A percentile compares a stretch with the other conserved stretches of the same genome.
Evolutionary conservation across 1,140 invertebrate species (phyloP).

Genomic region (Diuraphis noxia): DNA sequence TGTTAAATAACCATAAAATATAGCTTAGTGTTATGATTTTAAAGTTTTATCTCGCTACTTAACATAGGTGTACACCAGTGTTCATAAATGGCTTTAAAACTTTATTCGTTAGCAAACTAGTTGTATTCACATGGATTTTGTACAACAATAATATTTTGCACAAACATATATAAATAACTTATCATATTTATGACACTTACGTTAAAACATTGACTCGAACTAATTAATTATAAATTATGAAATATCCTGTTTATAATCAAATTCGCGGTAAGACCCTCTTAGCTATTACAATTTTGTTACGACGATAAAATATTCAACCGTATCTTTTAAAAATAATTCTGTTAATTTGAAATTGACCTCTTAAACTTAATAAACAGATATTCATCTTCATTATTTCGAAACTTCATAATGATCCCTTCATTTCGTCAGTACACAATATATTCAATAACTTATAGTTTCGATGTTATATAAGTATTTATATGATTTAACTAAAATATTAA

Average conservation of each 20-base stretch:
- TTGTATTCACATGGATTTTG: background rate
- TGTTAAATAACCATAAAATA: conserved; percentile 11
- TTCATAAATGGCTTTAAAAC: conserved; percentile 16
- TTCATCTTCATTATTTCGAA: background rate
- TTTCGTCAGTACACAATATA: background rate
- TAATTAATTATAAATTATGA: background rate
- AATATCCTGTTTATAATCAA: background rate
- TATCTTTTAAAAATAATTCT: background rate
- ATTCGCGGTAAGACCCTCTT: background rate
- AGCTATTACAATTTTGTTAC: background rate
- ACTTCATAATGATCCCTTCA: background rate
- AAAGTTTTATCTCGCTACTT: background rate
- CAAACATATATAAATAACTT: conserved; percentile 16
- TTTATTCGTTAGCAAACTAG: background rate
- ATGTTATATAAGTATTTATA: background rate
- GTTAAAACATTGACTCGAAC: background rate
- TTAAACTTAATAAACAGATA: background rate
- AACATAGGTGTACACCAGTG: background rate
- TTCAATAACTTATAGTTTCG: background rate
- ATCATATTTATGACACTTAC: background rate
- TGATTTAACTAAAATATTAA: background rate
- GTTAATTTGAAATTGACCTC: background rate
- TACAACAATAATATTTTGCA: background rate
- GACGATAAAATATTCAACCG: background rate
- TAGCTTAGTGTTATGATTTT: background rate